Evolutionary conservation across 1,140 invertebrate species (phyloP), one percentile per base, ranked within the genome.

Genomic region (Stratiolaelaps scimitus): DNA sequence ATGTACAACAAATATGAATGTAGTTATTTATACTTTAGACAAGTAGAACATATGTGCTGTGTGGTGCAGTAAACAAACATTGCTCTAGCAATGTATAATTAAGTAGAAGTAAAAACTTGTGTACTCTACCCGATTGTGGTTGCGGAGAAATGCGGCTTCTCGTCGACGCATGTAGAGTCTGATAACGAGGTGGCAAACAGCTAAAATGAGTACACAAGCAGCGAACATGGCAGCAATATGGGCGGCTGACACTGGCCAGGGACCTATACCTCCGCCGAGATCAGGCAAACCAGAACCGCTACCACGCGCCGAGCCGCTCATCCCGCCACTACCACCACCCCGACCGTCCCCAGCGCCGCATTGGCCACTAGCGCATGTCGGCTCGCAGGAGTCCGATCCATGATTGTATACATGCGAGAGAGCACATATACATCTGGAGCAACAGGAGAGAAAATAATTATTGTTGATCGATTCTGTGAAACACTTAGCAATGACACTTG

Each of bases 351-450:
- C 17, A 60, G 53, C 1, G 34, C 53, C 53, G 23, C 53, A 60
- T 6, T 17, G 53, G 34, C 26, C 26, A 1, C 53, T 23, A 15
- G 10, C 34, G 53, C 53, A 60, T 6, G 53, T 34, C 23, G 53
- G 53, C 53, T 60, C 53, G 53, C 53, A 60, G 15, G 53, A 60
- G 10, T 60, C 53, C 53, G 53, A 60, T 26, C 53, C 26, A 34
- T 60, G 53, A 34, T 60, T 60, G 53, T 60, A 60, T 17, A 60
- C 53, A 26, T 60, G 53, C 20, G 53, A 60, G 26, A 60, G 26
- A 15, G 53, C 53, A 60, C 53, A 60, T 26, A 60, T 60, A 23
- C 53, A 60, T 60, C 53, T 60, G 15, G 15, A 60, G 34, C 34
- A 40, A 10, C 4, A 40, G 10, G 34, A 10, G 34, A 40, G 34